Evolutionary conservation across 2,113 vertebrate species (phyloP).

Genomic region (Plestiodon gilberti): DNA sequence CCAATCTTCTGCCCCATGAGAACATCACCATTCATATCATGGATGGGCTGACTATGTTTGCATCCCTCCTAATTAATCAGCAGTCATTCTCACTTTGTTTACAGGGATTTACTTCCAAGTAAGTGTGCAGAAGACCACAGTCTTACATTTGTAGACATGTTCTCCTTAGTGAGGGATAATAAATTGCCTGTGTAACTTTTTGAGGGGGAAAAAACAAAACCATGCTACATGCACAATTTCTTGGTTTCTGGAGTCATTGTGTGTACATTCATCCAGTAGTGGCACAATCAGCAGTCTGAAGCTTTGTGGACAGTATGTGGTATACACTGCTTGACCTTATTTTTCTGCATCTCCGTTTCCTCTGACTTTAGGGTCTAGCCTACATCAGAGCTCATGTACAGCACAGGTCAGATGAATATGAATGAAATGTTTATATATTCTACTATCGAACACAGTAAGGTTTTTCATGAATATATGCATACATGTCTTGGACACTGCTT

Average conservation of each 20-base stretch:
- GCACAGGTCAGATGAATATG: background rate
- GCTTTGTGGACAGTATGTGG: background rate
- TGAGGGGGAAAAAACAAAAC: background rate
- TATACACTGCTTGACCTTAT: background rate
- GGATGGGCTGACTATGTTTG: too few relatives aligned
- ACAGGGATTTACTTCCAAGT: too few relatives aligned
- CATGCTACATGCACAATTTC: background rate
- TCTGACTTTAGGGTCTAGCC: background rate
- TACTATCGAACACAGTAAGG: background rate
- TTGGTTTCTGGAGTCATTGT: background rate
- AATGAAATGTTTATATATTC: background rate
- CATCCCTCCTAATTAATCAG: too few relatives aligned
- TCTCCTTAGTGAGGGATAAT: too few relatives aligned
- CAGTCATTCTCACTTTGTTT: too few relatives aligned
- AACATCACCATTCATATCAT: too few relatives aligned
- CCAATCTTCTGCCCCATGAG: too few relatives aligned
- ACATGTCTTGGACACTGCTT: too few relatives aligned
- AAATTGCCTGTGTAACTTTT: too few relatives aligned
- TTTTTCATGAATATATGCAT: background rate
- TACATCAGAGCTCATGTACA: background rate
- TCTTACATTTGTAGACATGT: too few relatives aligned
- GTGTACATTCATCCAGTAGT: background rate
- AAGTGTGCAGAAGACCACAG: too few relatives aligned
- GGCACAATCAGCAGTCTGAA: background rate
- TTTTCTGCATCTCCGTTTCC: background rate